phyloP scores from a whole-genome alignment of 2,797 vertebrate species.

The Lemur catta region DNA sequence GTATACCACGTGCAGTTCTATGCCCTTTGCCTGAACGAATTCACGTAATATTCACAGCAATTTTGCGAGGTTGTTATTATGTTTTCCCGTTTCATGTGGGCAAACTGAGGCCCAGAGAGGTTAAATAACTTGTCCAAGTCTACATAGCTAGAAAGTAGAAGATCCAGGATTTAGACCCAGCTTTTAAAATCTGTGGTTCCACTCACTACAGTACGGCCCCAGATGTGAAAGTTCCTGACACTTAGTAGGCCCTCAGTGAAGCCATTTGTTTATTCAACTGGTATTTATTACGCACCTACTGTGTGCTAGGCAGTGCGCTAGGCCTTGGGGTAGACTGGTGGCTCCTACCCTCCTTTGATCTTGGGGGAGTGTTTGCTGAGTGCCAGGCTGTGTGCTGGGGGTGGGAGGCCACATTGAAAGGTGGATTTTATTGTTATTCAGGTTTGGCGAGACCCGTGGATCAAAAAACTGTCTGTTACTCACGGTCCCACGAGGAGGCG shows the following conservation, averaged over 20 bases:
- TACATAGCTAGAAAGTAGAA: neutral
- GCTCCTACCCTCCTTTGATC: neutral
- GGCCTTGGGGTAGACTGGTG: neutral
- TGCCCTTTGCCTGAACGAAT: neutral
- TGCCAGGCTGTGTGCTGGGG: neutral
- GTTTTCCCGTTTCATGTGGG: neutral
- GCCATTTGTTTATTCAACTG: neutral
- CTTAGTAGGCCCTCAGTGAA: neutral
- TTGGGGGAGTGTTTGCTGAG: neutral
- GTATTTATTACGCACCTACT: neutral
- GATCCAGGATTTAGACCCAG: neutral
- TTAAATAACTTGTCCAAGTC: neutral
- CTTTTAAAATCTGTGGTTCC: neutral
- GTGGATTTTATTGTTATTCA: neutral
- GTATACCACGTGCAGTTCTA: neutral
- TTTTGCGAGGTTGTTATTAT: neutral
- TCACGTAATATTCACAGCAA: too few species aligned
- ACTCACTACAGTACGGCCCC: rapidly evolving
- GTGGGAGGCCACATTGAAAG: neutral
- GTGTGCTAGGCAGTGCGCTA: neutral
- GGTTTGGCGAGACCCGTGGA: neutral
- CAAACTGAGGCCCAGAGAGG: neutral
- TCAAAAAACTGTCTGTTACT: neutral
- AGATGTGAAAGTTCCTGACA: neutral
- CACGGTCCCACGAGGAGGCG: neutral